Evolutionary conservation across 1,140 invertebrate genomes (phyloP).

Genomic region (Drosophila bocki): DNA sequence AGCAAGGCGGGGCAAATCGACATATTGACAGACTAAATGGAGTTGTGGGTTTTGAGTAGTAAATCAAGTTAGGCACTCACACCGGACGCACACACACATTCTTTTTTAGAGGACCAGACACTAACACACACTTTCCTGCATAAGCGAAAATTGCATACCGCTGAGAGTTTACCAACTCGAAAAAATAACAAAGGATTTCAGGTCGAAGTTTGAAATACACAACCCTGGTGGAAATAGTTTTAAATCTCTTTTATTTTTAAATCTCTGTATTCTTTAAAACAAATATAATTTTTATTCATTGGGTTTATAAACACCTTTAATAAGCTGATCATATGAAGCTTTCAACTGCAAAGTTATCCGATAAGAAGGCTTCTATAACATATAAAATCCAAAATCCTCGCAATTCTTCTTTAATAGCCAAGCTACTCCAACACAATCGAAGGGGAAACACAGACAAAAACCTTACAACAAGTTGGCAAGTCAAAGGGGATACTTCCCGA

Average conservation of each 20-base stretch:
- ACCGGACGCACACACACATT: conserved; percentile 36
- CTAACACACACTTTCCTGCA: conserved; percentile 56
- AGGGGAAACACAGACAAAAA: conserved; percentile 24
- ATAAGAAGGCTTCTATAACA: background rate
- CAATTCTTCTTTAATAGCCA: background rate
- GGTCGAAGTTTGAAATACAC: background rate
- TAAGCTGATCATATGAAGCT: background rate
- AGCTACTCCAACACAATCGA: background rate
- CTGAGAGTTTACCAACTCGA: conserved; percentile 57
- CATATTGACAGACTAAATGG: conserved; percentile 84
- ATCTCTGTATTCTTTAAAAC: no score
- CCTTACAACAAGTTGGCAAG: conserved; percentile 53
- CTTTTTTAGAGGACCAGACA: conserved; percentile 8
- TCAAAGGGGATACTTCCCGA: conserved; percentile 52
- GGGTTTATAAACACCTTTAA: background rate
- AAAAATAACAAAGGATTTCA: conserved; percentile 1
- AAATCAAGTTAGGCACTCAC: conserved; percentile 81
- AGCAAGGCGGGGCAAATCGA: conserved; percentile 76
- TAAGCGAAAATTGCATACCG: conserved; percentile 73
- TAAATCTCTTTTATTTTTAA: no score
- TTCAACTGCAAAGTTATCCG: background rate
- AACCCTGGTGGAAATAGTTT: no score
- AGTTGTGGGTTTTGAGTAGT: conserved; percentile 84
- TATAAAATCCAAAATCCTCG: no score
- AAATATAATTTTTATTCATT: background rate